These are phyloP conservation scores for Drosophila lacicola DNA, from an alignment of 2,888 invertebrate genomes.

Conservation along the genomic window DNA sequence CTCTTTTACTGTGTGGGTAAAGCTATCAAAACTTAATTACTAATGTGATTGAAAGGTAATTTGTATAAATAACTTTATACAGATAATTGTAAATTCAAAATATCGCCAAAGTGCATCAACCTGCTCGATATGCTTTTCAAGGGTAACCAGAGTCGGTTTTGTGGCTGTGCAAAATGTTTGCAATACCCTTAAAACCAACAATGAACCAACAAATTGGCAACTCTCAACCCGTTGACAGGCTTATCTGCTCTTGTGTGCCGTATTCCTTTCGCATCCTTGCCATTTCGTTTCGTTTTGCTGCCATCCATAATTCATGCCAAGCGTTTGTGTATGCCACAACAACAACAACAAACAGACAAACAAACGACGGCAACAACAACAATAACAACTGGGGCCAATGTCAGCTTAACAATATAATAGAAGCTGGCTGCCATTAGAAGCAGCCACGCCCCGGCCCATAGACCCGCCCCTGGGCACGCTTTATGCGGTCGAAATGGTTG, in stretches of 20 bases:
- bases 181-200: slow-evolving; percentile 39
- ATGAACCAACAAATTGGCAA: slow-evolving; percentile 58
- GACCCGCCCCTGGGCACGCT: background rate
- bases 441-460: background rate
- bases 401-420: slow-evolving; percentile 62
- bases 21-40: too few relatives aligned
- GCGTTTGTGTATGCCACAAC: slow-evolving; percentile 42
- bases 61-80: too few relatives aligned
- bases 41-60: too few relatives aligned
- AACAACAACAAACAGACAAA: slow-evolving; percentile 8
- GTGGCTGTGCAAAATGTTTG: background rate
- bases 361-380: slow-evolving; percentile 17
- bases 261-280: slow-evolving; percentile 18
- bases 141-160: slow-evolving; percentile 1
- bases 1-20: too few relatives aligned
- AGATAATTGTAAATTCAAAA: too few relatives aligned
- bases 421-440: slow-evolving; percentile 34
- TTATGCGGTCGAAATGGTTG: slow-evolving; percentile 39
- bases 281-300: slow-evolving; percentile 10
- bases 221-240: slow-evolving; percentile 56
- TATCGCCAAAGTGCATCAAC: background rate
- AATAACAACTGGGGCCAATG: slow-evolving; percentile 49
- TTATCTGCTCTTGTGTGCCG: slow-evolving; percentile 45
- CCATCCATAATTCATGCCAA: slow-evolving; percentile 59
- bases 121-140: background rate